Conservation (phyloP, 1,140 invertebrate species). For the Trissolcus basalis region DNA sequence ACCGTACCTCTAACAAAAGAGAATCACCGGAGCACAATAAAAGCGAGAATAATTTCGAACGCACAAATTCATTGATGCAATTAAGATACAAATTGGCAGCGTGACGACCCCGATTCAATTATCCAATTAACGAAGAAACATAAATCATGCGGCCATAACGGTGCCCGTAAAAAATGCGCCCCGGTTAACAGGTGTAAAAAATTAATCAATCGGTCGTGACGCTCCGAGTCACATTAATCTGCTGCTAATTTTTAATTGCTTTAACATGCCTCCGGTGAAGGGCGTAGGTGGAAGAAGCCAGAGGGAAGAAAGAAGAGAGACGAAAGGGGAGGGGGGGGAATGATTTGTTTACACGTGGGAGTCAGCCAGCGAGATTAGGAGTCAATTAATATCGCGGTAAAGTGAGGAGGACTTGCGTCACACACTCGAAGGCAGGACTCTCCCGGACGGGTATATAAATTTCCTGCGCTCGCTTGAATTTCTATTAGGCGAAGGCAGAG, state of each 20-base stretch:
- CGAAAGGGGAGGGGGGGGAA: constrained; percentile 33
- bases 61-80: too few relatives aligned
- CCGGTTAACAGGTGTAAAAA: too few relatives aligned
- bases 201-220: too few relatives aligned
- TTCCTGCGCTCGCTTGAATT: constrained; percentile 46
- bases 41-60: too few relatives aligned
- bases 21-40: too few relatives aligned
- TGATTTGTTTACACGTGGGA: constrained; percentile 58
- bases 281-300: too few relatives aligned
- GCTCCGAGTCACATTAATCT: too few relatives aligned
- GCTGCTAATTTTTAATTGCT: too few relatives aligned
- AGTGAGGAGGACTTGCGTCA: constrained; percentile 39
- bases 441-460: constrained; percentile 40
- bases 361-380: constrained; percentile 51
- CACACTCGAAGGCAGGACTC: constrained; percentile 6
- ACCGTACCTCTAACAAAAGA: too few relatives aligned
- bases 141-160: constrained; percentile 2
- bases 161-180: too few relatives aligned
- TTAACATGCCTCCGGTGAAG: too few relatives aligned
- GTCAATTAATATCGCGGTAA: constrained; percentile 51
- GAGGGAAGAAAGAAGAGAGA: too few relatives aligned
- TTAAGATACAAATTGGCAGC: neutral
- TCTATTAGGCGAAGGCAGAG: constrained; percentile 41
- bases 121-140: constrained; percentile 13
- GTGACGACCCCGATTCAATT: neutral